Evolutionary conservation across 1,140 invertebrate species (phyloP), one percentile per base, ranked within the genome.

Genomic region (Drosophila lacertosa): DNA sequence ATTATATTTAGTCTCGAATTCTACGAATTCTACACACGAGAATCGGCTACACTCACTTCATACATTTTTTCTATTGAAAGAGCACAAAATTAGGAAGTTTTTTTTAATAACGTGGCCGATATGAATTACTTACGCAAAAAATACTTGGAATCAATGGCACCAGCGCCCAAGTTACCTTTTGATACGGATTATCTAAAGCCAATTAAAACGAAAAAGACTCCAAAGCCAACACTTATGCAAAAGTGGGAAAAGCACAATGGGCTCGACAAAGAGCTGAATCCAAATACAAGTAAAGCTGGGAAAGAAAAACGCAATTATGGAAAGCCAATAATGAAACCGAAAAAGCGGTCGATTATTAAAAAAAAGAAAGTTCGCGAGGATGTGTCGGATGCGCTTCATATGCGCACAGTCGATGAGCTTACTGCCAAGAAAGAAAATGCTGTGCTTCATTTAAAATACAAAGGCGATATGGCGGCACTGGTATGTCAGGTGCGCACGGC

Each of bases 401-500:
- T 15, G 2, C 15, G 13, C 15, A 29, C 18, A 13, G 16, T 22
- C 5, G n/a, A 50, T 0, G 33, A 24, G 16, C 6, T 16, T 3
- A 1, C 3, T 0, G 6, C 0, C 3, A 47, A 40, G 1, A 22
- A 6, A 26, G 33, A n/a, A 4, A 66, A 67, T 42, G 20, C 29
- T 16, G n/a, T 24, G 2, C n/a, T 84, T 13, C 40, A 62, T 47
- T 51, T 84, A 4, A 67, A 68, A 11, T 81, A 70, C 16, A 58
- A 58, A 20, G 48, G 37, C 1, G 35, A 58, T 1, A 11, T 60
- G 45, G 72, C 72, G 20, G 54, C 55, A 6, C 53, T 88, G 35
- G 40, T 75, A 11, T 89, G 84, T 26, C 69, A 72, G 20, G 62
- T 78, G 20, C 42, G 77, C 18, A 81, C 86, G 1, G 51, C 50